Base-by-base conservation (phyloP, 2,888 invertebrate species). In the Germaria angustata region DNA sequence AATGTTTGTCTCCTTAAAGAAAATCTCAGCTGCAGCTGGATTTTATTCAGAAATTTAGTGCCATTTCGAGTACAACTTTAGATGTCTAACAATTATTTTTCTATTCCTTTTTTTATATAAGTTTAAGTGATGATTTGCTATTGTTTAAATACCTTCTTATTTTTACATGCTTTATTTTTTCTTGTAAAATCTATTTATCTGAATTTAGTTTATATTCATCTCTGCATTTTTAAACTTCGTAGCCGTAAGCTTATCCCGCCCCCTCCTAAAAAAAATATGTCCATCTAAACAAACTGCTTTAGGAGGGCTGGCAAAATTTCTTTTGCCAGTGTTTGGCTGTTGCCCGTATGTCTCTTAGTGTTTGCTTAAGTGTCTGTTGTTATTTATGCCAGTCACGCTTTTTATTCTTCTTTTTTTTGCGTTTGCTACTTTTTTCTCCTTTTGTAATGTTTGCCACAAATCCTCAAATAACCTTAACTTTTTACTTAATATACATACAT, bases 351-450 rank as follows among this genome's bases (percentile, higher is more conserved):
- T 65, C 13, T 34, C 17, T 59, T 5, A 5, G 49, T 59, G 39
- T 78, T 51, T 77, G 66, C 55, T 81, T 55, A 57, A 77, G 69
- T 36, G 39, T 73, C 68, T 20, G 8, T 73, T 73, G 5, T 44
- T 79, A 61, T 72, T 77, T 68, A 82, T 79, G 69, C 79, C 24
- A 79, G 79, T 82, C 82, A 82, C 82, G 71, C 55, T 15, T 63
- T 61, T 66, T 55, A 11, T 34, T 7, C 57, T 66, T 49, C 32
- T 22, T 46, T 55, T 8, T 0, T 11, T 15, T n/a, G n/a, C n/a
- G n/a, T n/a, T n/a, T n/a, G 9, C n/a, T 15, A 32, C 15, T 32
- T 36, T 55, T 36, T 36, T 51, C 22, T 36, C 59, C 22, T 36
- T 66, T 20, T 63, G 57, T 75, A 53, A 46, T 75, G 59, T 46